phyloP scores from a whole-genome alignment of 2,113 vertebrate species.

The Phoenicopterus ruber region DNA sequence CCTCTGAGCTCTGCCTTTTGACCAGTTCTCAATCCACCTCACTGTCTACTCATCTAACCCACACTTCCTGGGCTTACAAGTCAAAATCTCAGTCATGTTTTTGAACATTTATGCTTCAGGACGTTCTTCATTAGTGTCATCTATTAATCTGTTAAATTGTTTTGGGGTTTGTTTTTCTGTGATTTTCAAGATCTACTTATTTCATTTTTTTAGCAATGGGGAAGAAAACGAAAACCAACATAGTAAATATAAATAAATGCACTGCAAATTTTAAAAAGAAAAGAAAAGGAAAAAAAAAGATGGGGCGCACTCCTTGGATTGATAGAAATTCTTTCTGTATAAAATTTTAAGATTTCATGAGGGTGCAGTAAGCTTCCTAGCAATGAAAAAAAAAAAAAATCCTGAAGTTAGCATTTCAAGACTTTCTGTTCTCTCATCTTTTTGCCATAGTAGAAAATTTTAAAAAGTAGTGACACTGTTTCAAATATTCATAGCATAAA shows the following conservation, averaged over 20 bases:
- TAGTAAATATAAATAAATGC: not conserved
- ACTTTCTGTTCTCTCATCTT: not conserved
- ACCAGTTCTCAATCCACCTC: too few relatives aligned
- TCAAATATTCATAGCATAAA: not conserved
- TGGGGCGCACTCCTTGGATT: accelerated
- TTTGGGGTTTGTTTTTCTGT: not conserved
- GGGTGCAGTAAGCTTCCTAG: not conserved
- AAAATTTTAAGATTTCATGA: not conserved
- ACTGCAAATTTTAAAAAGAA: not conserved
- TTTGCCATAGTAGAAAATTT: not conserved
- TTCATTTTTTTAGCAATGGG: not conserved
- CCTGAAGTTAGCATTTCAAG: not conserved
- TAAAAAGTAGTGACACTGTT: not conserved
- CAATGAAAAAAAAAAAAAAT: not conserved
- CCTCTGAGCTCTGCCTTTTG: too few relatives aligned
- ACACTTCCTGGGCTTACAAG: too few relatives aligned
- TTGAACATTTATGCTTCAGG: not conserved
- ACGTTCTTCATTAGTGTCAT: not conserved
- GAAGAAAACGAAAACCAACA: accelerated
- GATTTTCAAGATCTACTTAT: not conserved
- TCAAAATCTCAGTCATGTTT: not conserved
- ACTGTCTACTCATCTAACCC: too few relatives aligned
- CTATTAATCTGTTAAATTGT: not conserved
- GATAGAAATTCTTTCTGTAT: not conserved
- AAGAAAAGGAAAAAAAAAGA: too few relatives aligned